Conservation (phyloP, 2,797 vertebrate species). For the Urosaurus nigricauda region DNA sequence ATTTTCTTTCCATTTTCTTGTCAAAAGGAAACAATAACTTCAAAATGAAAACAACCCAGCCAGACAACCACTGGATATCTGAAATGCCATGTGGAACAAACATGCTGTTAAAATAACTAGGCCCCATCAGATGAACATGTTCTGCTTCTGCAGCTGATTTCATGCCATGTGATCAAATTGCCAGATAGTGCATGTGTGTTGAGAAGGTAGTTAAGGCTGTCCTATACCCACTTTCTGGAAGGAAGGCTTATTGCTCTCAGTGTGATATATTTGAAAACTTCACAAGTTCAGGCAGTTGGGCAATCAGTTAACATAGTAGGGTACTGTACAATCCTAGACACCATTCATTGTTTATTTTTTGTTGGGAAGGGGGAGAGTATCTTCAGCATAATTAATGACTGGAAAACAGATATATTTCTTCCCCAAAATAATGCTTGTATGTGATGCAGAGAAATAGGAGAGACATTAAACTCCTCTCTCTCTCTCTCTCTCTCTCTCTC, state of each 20-base stretch:
- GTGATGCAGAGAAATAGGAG: neutral
- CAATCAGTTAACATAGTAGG: neutral
- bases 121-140: neutral
- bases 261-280: neutral
- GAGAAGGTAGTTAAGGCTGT: neutral
- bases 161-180: neutral
- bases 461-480: neutral
- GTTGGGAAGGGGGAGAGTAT: neutral
- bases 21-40: slow-evolving; percentile 33
- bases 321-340: neutral
- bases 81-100: neutral
- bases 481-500: too few species aligned
- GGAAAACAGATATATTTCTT: fast-evolving
- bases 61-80: neutral
- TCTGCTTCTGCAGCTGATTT: neutral
- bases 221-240: neutral
- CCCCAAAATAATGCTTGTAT: neutral
- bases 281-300: neutral
- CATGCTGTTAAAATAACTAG: slow-evolving; percentile 9
- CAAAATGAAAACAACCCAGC: slow-evolving; percentile 23
- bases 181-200: neutral
- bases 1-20: slow-evolving; percentile 36
- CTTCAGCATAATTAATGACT: neutral
- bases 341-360: neutral
- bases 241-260: neutral